Evolutionary conservation across 2,113 vertebrate genomes (phyloP), one percentile per base, ranked within the genome.

Genomic region (Lipophrys pholis): DNA sequence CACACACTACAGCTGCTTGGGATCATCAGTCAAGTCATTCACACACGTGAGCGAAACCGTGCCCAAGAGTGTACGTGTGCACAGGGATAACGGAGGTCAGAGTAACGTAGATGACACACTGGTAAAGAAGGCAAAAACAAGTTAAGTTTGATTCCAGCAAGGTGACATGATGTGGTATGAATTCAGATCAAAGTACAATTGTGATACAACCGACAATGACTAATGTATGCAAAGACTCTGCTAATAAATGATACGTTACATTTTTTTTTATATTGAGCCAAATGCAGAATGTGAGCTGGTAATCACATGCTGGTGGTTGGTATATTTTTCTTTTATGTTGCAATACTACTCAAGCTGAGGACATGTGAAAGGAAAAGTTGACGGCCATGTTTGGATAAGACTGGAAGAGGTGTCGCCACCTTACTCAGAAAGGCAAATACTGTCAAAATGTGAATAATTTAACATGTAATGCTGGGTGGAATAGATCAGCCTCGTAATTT

Each of bases 1-100:
- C 60, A 73, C 66, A 82, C 78, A 78, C 74, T 73, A 74, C 84
- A 89, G 81, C 87, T 90, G 91, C 85, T 87, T 74, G 73, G 80
- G 86, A 90, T 87, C 85, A 73, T 80, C 56, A 58, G 84, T 85
- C 76, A 87, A 86, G 78, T 73, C 72, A 68, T 69, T 81, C 65
- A 57, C 66, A 68, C 39, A 67, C 35, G 11, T n/a, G 35, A 5
- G 16, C 5, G 1, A 8, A 58, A 36, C 10, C 21, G 55, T 39
- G 45, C 10, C 48, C 35, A 5, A 16, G 76, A 16, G 30, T 48
- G 30, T 54, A 30, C 60, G 53, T 74, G 40, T 63, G 40, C 61
- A 56, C 1, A 40, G 17, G 76, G 43, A 43, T 11, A 14, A 9
- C 48, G 68, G 40, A 40, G 17, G 60, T 74, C 51, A 64, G 63